Conservation (phyloP, 2,797 vertebrate genomes). For the Otolemur crassicaudatus region DNA sequence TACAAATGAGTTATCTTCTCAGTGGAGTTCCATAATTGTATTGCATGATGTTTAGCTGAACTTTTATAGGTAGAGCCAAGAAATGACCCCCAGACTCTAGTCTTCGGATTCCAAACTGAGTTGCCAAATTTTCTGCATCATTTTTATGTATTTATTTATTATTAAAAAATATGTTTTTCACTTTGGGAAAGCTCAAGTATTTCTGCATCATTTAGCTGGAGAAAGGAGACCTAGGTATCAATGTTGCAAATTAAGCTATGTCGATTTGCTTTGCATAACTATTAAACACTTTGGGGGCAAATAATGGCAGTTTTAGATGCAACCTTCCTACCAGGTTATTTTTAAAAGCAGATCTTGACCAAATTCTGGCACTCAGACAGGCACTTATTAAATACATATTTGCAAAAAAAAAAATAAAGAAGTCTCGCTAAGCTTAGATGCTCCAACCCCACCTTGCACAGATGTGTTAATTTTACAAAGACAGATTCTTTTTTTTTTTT, state of each 20-base stretch:
- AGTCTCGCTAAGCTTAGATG: background rate
- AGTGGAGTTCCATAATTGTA: background rate
- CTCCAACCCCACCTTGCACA: background rate
- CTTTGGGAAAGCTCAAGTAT: background rate
- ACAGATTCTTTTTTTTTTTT: too few relatives aligned
- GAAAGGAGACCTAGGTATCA: background rate
- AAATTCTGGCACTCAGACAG: background rate
- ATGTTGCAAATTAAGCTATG: background rate
- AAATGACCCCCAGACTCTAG: background rate
- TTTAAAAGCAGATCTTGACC: background rate
- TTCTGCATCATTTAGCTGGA: background rate
- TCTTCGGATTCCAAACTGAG: background rate
- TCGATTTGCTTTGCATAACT: background rate
- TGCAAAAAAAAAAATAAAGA: background rate
- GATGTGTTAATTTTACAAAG: background rate
- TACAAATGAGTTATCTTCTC: background rate
- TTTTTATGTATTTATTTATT: background rate
- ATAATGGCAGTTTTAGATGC: background rate
- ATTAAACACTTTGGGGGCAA: background rate
- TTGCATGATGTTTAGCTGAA: background rate
- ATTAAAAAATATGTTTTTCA: background rate
- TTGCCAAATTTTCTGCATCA: background rate
- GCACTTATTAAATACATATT: background rate
- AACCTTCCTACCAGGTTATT: background rate
- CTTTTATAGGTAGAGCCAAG: background rate